These are phyloP conservation scores for Eurystomus glaucurus DNA, from an alignment of 2,797 vertebrate genomes.

Conservation along the genomic window DNA sequence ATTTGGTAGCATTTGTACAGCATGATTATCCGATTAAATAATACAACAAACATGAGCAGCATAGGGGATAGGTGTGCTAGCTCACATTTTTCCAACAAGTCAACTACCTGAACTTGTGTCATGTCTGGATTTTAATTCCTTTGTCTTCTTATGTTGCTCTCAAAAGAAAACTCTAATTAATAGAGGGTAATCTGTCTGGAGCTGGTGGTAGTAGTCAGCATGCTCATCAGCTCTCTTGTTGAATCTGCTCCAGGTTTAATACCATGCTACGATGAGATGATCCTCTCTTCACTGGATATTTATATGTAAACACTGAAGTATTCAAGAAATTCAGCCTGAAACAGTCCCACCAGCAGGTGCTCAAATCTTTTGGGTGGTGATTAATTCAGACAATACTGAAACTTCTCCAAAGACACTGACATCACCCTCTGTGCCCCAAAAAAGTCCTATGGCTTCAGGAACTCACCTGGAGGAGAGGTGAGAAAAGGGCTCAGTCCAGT, in stretches of 20 bases:
- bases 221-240: background rate
- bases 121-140: background rate
- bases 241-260: background rate
- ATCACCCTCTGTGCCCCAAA: background rate
- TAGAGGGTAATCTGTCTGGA: background rate
- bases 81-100: background rate
- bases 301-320: background rate
- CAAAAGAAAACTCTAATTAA: background rate
- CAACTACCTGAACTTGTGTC: background rate
- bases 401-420: background rate
- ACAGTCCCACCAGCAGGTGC: background rate
- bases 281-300: background rate
- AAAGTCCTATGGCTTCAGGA: background rate
- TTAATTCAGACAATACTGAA: background rate
- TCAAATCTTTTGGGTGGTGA: background rate
- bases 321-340: background rate
- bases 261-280: rapidly evolving
- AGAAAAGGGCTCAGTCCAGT: background rate
- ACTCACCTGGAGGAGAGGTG: background rate
- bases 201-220: rapidly evolving
- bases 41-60: background rate
- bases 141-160: background rate
- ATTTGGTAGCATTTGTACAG: background rate
- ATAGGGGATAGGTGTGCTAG: background rate
- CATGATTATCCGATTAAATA: background rate